Percentiles rank a stretch among this genome's conserved stretches.
Conservation (phyloP, 2,888 invertebrate genomes). For the Drosophila koepferae region DNA sequence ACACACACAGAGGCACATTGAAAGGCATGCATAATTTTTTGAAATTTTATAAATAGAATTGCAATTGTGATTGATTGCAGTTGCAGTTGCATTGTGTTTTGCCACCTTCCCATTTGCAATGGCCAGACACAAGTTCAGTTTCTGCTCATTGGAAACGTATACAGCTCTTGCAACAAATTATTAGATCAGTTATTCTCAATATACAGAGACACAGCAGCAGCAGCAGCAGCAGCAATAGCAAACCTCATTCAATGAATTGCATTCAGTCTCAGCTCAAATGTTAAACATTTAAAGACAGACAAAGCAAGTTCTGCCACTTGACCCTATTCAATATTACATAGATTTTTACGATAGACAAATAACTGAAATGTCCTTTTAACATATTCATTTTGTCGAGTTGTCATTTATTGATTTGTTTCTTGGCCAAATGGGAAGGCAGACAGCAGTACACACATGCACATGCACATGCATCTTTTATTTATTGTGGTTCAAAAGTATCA, state of each 20-base stretch:
- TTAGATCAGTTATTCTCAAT: conserved; percentile 1
- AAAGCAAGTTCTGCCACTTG: neutral
- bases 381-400: conserved; percentile 20
- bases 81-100: neutral
- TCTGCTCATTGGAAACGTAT: neutral
- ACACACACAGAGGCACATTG: neutral
- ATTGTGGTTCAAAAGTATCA: conserved; percentile 15
- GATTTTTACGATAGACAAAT: conserved; percentile 12
- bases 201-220: neutral
- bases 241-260: neutral
- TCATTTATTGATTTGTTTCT: conserved; percentile 25
- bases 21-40: conserved; percentile 5
- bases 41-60: conserved; percentile 1
- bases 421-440: conserved; percentile 4
- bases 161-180: neutral
- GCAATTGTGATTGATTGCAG: conserved; percentile 2
- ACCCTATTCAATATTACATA: conserved; percentile 3
- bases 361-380: conserved; percentile 3
- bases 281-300: neutral
- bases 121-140: neutral
- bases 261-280: neutral
- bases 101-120: neutral
- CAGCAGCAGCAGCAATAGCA: neutral
- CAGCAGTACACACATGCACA: too few relatives aligned
- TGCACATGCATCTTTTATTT: conserved; percentile 17